These are phyloP conservation scores for Bombyx mori DNA, from an alignment of 1,140 invertebrate species.

Conservation along the genomic window DNA sequence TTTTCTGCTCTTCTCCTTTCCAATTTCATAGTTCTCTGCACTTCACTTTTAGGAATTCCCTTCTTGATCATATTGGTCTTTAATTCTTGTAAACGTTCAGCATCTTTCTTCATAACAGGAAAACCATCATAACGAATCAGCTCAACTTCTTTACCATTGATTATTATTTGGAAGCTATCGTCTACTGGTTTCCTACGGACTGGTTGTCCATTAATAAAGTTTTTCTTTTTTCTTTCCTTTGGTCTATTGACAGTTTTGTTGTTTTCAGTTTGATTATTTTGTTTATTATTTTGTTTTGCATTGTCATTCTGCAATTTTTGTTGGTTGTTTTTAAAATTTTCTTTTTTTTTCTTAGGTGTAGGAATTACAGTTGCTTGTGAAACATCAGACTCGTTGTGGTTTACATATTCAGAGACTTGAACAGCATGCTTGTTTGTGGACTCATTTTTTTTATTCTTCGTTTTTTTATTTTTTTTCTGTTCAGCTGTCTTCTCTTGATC, in stretches of 20 bases:
- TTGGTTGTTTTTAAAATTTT: neutral
- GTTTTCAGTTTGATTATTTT: conserved; percentile 9
- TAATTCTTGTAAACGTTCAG: conserved; percentile 74
- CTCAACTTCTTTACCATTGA: conserved; percentile 77
- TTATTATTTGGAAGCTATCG: conserved; percentile 69
- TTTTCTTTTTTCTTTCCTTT: conserved; percentile 31
- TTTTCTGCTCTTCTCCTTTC: conserved; percentile 82
- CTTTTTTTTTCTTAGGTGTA: conserved; percentile 2
- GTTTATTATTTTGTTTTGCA: conserved; percentile 2
- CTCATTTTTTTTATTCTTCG: conserved; percentile 2
- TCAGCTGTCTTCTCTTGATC: neutral
- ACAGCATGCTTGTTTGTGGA: neutral
- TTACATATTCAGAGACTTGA: neutral
- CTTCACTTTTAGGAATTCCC: conserved; percentile 78
- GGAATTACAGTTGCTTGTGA: neutral
- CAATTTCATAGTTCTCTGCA: conserved; percentile 76
- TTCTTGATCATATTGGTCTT: conserved; percentile 76
- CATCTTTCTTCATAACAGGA: conserved; percentile 80
- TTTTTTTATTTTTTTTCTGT: conserved; percentile 4
- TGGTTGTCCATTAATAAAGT: conserved; percentile 32
- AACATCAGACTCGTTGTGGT: too few species aligned
- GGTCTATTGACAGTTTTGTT: conserved; percentile 39
- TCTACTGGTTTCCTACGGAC: conserved; percentile 68
- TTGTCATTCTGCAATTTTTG: neutral
- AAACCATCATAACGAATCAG: conserved; percentile 79